These are phyloP conservation scores for Amphipyra tragopoginis DNA, from an alignment of 2,888 invertebrate species.

Conservation along the genomic window DNA sequence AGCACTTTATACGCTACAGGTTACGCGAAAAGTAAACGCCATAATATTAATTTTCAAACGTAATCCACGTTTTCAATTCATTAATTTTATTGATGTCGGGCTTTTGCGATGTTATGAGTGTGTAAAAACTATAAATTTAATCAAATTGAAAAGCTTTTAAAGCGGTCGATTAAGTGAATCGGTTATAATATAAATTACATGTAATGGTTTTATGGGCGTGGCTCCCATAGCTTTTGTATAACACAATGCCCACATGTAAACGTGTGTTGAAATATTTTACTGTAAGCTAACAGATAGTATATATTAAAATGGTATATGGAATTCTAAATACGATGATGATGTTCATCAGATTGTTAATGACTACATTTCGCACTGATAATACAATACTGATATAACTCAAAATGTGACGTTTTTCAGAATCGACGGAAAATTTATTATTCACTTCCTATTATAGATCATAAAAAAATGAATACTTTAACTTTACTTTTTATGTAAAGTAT, in stretches of 20 bases:
- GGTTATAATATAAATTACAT: slow-evolving; percentile 1
- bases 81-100: slow-evolving; percentile 53
- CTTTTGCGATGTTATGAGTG: slow-evolving; percentile 39
- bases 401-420: too few relatives aligned
- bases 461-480: too few relatives aligned
- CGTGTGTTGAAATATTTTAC: too few relatives aligned
- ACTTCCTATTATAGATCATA: too few relatives aligned
- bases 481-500: too few relatives aligned
- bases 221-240: slow-evolving; percentile 2
- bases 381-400: too few relatives aligned
- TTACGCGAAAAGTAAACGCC: slow-evolving; percentile 26
- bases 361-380: too few relatives aligned
- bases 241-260: slow-evolving; percentile 4
- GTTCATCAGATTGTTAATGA: too few relatives aligned
- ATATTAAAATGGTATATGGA: too few relatives aligned
- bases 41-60: slow-evolving; percentile 46
- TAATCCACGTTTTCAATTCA: slow-evolving; percentile 54
- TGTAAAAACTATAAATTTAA: slow-evolving; percentile 54
- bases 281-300: too few relatives aligned
- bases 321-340: too few relatives aligned
- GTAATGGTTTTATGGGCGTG: slow-evolving; percentile 4
- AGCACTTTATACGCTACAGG: slow-evolving; percentile 23
- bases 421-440: too few relatives aligned
- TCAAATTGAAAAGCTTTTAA: slow-evolving; percentile 42
- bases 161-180: slow-evolving; percentile 22